These are phyloP conservation scores for Staurois parvus DNA, from an alignment of 2,797 vertebrate species.

Conservation along the genomic window DNA sequence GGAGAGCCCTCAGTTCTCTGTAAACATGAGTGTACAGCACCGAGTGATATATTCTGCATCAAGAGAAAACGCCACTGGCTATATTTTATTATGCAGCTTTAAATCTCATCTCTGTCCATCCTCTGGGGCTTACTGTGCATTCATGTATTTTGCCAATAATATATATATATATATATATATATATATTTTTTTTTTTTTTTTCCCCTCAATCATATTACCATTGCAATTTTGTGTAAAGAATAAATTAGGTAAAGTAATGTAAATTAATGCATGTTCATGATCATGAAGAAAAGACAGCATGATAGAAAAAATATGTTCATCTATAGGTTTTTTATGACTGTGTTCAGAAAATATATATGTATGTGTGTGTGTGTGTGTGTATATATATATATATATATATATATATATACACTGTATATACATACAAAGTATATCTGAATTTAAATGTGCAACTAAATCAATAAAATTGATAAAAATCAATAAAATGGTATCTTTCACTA, in stretches of 20 bases:
- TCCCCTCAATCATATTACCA: not conserved
- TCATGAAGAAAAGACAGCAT: not conserved
- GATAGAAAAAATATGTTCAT: not conserved
- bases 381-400: no score
- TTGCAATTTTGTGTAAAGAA: not conserved
- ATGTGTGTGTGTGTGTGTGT: no score
- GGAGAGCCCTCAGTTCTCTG: constrained; percentile 1
- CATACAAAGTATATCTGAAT: no score
- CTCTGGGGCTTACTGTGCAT: not conserved
- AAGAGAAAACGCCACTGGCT: constrained; percentile 12
- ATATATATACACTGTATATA: no score
- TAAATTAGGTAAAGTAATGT: constrained; percentile 28
- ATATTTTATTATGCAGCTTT: constrained; percentile 21
- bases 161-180: no score
- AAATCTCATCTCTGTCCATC: constrained; percentile 17
- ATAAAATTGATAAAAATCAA: no score
- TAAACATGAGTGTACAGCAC: not conserved
- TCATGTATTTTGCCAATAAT: constrained; percentile 18
- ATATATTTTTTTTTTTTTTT: not conserved
- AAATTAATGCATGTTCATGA: constrained; percentile 19
- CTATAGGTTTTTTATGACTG: not conserved
- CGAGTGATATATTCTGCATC: constrained; percentile 31
- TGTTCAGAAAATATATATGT: no score
- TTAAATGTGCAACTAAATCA: no score
- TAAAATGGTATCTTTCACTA: no score